Base-by-base conservation (phyloP, 2,888 invertebrate species). In the Sesia bembeciformis region DNA sequence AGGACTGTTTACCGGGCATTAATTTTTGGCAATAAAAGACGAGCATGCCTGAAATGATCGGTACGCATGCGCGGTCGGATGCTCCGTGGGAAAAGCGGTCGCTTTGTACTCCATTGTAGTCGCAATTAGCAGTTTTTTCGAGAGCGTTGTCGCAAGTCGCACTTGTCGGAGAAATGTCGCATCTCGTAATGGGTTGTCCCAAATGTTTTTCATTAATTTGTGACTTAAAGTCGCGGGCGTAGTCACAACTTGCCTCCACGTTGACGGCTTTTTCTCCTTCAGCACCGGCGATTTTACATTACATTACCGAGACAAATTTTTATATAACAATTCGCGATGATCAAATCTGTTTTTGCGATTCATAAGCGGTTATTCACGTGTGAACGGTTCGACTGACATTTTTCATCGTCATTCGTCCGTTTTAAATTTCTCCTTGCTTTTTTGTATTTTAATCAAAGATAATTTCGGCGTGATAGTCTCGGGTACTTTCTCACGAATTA, bases 11-110 rank as follows among this genome's bases (percentile, higher is more conserved):
- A 82, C 84, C 70, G 86, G 80, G 78, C 88, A 87, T 88, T 89
- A 87, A 89, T 89, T 89, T 89, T 89, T 87, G 89, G 88, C 87
- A 89, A 89, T 89, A 89, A 89, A 88, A 86, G 84, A 81, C 73
- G 81, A 78, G 87, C 84, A 76, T 73, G 82, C 81, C 65, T 63
- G 80, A 77, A 83, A 88, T 88, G 86, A 79, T 78, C 79, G 84
- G 84, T 82, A 77, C 85, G 84, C 80, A 76, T 71, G 72, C 76
- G 76, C 74, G 61, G 67, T 68, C 62, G 67, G 83, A 79, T 76
- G 84, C 74, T 74, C 76, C 88, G 87, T 89, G 89, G 86, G 89
- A 89, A 88, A 70, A 72, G 88, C 88, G 88, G 88, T 60, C 63
- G 77, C 84, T 88, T 88, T 87, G 86, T 84, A 67, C 72, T 65